Evolutionary conservation across 2,797 vertebrate species (phyloP).

Genomic region (Gymnoscopelus microlampas): DNA sequence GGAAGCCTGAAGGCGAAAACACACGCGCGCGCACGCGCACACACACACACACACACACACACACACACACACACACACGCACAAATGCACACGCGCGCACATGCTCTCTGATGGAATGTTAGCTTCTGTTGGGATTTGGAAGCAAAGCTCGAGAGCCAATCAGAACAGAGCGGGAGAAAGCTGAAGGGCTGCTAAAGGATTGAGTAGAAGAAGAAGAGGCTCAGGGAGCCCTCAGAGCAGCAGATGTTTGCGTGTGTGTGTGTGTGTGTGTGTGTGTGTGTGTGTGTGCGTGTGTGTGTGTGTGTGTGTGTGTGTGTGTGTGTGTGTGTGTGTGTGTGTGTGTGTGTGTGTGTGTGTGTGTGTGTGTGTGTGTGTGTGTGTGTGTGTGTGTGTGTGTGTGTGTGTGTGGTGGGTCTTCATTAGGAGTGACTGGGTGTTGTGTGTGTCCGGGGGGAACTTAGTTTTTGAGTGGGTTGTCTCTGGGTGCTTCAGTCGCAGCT

Average conservation of each 20-base stretch:
- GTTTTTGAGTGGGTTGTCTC: constrained; percentile 19
- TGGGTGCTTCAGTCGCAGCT: constrained; percentile 41
- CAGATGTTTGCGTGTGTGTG: neutral
- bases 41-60: constrained; percentile 1
- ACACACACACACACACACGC: constrained; percentile 18
- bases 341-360: neutral
- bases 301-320: constrained; percentile 16
- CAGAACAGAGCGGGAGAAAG: neutral
- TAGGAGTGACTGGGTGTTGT: constrained; percentile 55
- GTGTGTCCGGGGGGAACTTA: constrained; percentile 36
- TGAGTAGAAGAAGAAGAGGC: neutral
- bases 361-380: neutral
- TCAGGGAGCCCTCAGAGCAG: neutral
- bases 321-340: constrained; percentile 40
- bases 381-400: constrained; percentile 15
- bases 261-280: neutral
- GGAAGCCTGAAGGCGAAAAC: constrained; percentile 53
- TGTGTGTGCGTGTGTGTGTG: constrained; percentile 1
- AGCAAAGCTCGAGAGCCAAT: neutral
- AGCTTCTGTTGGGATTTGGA: constrained; percentile 33
- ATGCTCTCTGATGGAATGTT: constrained; percentile 56
- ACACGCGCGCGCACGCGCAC: neutral
- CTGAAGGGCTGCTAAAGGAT: neutral
- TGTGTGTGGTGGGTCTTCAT: constrained; percentile 53
- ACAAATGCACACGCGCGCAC: too few species aligned